Conservation (phyloP, 2,797 vertebrate genomes). For the Phoebastria nigripes region DNA sequence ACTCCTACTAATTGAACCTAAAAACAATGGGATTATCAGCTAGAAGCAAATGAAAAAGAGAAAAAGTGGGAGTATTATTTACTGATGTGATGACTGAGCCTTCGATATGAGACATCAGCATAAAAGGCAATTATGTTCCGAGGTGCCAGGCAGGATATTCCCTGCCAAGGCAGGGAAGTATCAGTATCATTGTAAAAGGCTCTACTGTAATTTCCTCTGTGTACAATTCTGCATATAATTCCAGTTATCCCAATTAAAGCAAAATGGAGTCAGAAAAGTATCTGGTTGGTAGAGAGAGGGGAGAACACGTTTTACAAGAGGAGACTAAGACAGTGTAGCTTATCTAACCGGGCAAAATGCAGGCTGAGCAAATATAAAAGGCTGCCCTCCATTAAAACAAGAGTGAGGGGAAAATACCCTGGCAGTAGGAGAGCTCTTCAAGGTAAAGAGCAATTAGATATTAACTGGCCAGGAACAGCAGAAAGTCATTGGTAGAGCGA, state of each 20-base stretch:
- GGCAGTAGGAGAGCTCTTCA: neutral
- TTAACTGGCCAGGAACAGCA: neutral
- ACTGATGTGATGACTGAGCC: slow-evolving; percentile 43
- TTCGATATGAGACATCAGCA: slow-evolving; percentile 32
- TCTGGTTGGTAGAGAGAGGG: neutral
- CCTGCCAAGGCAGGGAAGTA: slow-evolving; percentile 11
- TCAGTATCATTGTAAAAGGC: slow-evolving; percentile 5
- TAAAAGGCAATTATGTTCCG: slow-evolving; percentile 50
- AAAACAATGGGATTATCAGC: slow-evolving; percentile 25
- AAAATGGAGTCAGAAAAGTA: neutral
- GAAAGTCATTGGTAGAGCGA: neutral
- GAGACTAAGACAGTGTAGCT: neutral
- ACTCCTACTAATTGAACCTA: neutral
- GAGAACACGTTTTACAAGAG: neutral
- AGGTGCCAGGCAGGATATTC: slow-evolving; percentile 30
- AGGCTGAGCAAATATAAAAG: neutral
- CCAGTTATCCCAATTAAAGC: slow-evolving; percentile 28
- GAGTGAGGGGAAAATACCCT: neutral
- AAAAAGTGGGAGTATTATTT: slow-evolving; percentile 54
- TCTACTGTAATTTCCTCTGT: slow-evolving; percentile 33
- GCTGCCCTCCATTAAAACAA: neutral
- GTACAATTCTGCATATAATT: slow-evolving; percentile 21
- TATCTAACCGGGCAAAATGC: neutral
- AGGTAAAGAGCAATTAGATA: neutral
- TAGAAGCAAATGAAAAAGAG: slow-evolving; percentile 19